Evolutionary conservation across 2,797 vertebrate species (phyloP).

Genomic region (Melanotaenia boesemani): DNA sequence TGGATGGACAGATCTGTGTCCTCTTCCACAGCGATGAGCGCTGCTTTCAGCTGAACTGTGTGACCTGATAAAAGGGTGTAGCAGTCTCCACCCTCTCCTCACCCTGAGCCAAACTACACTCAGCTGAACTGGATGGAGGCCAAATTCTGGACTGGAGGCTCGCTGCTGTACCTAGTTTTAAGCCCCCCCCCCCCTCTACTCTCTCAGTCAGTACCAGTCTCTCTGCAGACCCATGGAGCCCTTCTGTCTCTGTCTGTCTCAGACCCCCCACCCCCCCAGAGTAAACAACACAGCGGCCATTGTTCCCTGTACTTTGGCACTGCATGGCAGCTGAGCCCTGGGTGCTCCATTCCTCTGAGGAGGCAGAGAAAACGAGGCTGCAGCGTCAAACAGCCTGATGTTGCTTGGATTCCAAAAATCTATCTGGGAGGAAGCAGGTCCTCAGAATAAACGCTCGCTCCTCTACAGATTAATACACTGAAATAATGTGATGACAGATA

Average conservation of each 20-base stretch:
- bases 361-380: constrained; percentile 35
- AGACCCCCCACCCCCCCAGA: constrained; percentile 31
- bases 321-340: constrained; percentile 59
- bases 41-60: constrained; percentile 54
- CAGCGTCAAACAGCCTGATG: constrained; percentile 22
- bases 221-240: constrained; percentile 51
- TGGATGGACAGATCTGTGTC: too few relatives aligned
- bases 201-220: constrained; percentile 61
- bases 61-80: constrained; percentile 64
- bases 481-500: background rate
- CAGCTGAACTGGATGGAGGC: constrained; percentile 67
- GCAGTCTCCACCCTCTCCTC: constrained; percentile 62
- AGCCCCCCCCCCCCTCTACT: constrained; percentile 14
- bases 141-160: constrained; percentile 50
- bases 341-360: constrained; percentile 32
- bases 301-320: constrained; percentile 72
- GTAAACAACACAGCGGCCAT: constrained; percentile 77
- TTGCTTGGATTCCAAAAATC: constrained; percentile 19
- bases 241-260: constrained; percentile 40
- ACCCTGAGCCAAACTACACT: constrained; percentile 50
- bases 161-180: constrained; percentile 31
- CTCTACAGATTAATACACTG: background rate
- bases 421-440: constrained; percentile 1
- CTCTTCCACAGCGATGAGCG: background rate
- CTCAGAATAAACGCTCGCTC: background rate